Evolutionary conservation across 2,888 invertebrate species (phyloP).

Genomic region (Piscicola geometra): DNA sequence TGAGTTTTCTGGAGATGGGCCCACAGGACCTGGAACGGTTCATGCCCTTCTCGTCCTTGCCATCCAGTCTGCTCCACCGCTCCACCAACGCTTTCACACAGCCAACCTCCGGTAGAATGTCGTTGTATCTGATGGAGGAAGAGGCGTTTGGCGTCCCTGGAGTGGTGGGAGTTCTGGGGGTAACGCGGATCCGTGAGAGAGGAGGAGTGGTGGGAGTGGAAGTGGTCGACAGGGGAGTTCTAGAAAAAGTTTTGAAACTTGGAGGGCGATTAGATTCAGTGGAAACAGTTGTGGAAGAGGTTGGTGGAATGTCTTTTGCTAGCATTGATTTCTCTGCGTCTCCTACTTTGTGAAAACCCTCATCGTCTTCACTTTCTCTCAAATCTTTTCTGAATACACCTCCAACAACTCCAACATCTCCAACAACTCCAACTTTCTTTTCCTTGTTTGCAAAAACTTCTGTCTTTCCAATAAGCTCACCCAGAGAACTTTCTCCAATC

Average conservation of each 20-base stretch:
- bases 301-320: no score
- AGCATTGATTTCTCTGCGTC: no score
- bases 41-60: background rate
- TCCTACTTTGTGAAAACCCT: no score
- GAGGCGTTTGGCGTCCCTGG: constrained; percentile 7
- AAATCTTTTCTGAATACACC: no score
- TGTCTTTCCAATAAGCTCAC: background rate
- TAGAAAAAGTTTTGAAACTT: no score
- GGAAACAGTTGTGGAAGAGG: no score
- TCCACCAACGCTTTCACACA: constrained; percentile 31
- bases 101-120: constrained; percentile 31
- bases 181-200: background rate
- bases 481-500: no score
- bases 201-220: background rate
- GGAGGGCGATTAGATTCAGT: no score
- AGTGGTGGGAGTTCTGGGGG: background rate
- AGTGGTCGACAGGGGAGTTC: background rate
- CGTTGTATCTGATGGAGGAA: constrained; percentile 8
- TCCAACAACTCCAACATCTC: no score
- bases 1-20: constrained; percentile 20
- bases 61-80: constrained; percentile 29
- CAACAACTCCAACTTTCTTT: no score
- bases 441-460: background rate
- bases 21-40: constrained; percentile 29
- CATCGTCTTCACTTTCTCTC: no score